Conservation (phyloP, 2,888 invertebrate genomes). For the Polyommatus icarus region DNA sequence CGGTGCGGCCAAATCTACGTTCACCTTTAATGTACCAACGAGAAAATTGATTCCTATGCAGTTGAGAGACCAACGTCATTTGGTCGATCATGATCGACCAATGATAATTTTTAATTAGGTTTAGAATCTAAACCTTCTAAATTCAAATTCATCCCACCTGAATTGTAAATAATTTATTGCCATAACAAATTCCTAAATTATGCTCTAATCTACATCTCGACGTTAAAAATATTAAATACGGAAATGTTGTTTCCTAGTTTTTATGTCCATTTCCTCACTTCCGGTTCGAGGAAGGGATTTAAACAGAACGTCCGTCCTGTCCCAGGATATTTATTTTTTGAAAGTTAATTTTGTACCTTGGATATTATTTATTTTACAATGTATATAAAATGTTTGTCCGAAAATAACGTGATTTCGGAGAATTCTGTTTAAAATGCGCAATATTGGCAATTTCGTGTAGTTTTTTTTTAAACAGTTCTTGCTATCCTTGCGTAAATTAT, state of each 20-base stretch:
- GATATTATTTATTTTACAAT: neutral
- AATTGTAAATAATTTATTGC: neutral
- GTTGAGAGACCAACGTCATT: too few species aligned
- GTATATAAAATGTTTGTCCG: neutral
- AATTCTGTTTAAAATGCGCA: neutral
- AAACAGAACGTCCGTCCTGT: neutral
- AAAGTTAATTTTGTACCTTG: constrained; percentile 4
- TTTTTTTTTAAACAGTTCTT: too few species aligned
- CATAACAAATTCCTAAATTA: neutral
- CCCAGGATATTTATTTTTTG: neutral
- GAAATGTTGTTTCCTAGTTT: neutral
- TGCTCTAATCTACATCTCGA: neutral
- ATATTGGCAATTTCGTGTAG: too few species aligned
- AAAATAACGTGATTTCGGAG: neutral
- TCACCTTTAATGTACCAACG: too few species aligned
- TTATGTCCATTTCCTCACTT: constrained; percentile 14
- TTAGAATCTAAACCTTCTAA: too few species aligned
- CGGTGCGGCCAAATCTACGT: too few species aligned
- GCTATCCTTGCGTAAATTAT: too few species aligned
- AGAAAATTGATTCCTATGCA: too few species aligned
- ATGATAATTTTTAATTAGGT: too few species aligned
- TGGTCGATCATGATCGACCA: too few species aligned
- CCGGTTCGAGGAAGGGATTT: constrained; percentile 12
- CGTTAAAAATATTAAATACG: neutral
- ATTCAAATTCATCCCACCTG: neutral